Percentiles rank a stretch among this genome's conserved stretches.
These are phyloP conservation scores for Pocillopora meandrina DNA, from an alignment of 92 coral and sea anemone species.

Conservation along the genomic window DNA sequence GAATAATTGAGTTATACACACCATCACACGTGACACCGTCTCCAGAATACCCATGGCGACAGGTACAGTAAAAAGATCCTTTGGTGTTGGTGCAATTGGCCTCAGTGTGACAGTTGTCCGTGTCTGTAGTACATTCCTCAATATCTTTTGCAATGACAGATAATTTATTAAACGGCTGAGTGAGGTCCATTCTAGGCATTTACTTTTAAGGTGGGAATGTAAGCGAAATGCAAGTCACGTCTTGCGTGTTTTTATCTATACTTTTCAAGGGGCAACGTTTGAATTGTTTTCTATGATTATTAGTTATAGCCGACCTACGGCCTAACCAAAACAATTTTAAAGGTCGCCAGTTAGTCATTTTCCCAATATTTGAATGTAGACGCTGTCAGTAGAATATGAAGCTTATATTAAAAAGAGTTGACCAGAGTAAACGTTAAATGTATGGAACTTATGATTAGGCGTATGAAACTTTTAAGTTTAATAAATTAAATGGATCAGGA, in stretches of 20 bases:
- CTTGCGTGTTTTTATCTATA: too few species aligned
- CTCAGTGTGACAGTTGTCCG: slow-evolving; percentile 68
- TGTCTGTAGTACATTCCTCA: slow-evolving; percentile 57
- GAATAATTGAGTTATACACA: neutral
- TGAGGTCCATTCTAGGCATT: too few species aligned
- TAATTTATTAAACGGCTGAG: too few species aligned
- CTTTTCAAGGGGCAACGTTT: neutral
- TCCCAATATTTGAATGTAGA: too few species aligned
- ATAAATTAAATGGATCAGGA: slow-evolving; percentile 1
- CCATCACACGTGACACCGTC: slow-evolving; percentile 73
- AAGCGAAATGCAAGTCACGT: too few species aligned
- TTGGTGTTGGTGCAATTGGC: slow-evolving; percentile 78
- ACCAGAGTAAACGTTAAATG: too few species aligned
- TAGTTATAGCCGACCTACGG: neutral
- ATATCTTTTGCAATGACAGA: slow-evolving; percentile 41
- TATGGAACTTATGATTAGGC: neutral
- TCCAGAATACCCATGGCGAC: slow-evolving; percentile 77
- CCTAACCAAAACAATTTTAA: neutral
- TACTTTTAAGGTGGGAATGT: too few species aligned
- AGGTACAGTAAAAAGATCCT: slow-evolving; percentile 82
- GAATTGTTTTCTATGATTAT: neutral
- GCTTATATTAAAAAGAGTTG: too few species aligned
- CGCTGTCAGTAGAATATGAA: too few species aligned
- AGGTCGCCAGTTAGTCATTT: too few species aligned
- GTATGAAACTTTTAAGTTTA: neutral